These are phyloP conservation scores for Probaryconus sp. DNA, from an alignment of 1,140 invertebrate genomes.

Conservation along the genomic window DNA sequence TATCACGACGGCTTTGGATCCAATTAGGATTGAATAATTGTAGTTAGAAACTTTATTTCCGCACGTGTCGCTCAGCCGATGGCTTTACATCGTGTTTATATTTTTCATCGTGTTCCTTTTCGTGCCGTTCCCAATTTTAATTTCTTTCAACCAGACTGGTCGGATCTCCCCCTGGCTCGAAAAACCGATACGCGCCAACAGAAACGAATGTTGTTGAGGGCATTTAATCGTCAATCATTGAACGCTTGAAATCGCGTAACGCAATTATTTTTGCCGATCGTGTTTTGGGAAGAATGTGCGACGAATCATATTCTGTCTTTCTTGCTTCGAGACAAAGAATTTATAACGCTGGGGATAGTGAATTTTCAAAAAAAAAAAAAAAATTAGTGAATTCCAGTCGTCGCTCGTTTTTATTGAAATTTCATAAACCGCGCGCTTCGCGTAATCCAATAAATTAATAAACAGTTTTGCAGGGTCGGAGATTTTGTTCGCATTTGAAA, in stretches of 20 bases:
- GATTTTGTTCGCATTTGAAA: no score
- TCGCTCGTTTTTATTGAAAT: no score
- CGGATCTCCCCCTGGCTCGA: background rate
- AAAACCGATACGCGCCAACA: constrained; percentile 14
- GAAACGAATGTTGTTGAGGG: constrained; percentile 14
- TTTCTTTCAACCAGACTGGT: constrained; percentile 26
- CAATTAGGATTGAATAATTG: constrained; percentile 55
- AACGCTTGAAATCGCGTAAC: constrained; percentile 35
- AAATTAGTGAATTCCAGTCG: no score
- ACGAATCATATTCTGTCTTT: no score
- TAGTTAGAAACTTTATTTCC: constrained; percentile 57
- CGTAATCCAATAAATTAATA: no score
- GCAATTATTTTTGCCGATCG: constrained; percentile 13
- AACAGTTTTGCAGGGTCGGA: no score
- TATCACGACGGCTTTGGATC: constrained; percentile 48
- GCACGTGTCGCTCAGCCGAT: constrained; percentile 37
- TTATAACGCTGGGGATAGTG: no score
- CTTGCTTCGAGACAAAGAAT: no score
- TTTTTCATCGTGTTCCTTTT: constrained; percentile 16
- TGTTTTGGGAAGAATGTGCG: no score
- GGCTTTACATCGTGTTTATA: constrained; percentile 39
- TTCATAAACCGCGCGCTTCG: no score
- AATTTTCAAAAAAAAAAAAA: no score
- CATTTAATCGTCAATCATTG: constrained; percentile 27
- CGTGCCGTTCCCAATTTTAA: constrained; percentile 44